These are phyloP conservation scores for Lycorma delicatula DNA, from an alignment of 1,140 invertebrate genomes.

Conservation along the genomic window DNA sequence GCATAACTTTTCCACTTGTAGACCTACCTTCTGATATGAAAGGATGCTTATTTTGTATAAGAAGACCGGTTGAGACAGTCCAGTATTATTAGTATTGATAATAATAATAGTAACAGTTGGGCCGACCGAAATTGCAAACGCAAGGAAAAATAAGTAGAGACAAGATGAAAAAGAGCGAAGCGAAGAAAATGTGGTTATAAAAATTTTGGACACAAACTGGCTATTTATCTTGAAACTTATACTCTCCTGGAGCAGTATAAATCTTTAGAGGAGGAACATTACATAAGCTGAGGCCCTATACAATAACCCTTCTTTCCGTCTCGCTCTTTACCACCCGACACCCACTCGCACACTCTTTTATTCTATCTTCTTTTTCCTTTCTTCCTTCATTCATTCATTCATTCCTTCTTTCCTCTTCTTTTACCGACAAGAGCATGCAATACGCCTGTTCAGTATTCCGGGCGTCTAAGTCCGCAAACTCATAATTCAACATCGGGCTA, in stretches of 20 bases:
- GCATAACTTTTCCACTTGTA: too few species aligned
- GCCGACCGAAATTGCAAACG: too few species aligned
- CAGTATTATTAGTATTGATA: too few species aligned
- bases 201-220: slow-evolving; percentile 4
- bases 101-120: too few species aligned
- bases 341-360: not conserved
- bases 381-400: not conserved
- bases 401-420: not conserved
- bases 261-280: slow-evolving; percentile 1
- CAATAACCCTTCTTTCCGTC: slow-evolving; percentile 1
- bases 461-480: not conserved
- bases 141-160: too few species aligned
- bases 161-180: slow-evolving; percentile 4
- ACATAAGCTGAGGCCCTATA: slow-evolving; percentile 3
- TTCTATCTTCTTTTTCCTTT: not conserved
- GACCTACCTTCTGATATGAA: too few species aligned
- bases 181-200: slow-evolving; percentile 5
- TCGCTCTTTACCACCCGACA: not conserved
- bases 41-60: too few species aligned
- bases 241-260: slow-evolving; percentile 3
- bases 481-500: slow-evolving; percentile 3
- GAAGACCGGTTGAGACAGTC: too few species aligned
- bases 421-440: not conserved
- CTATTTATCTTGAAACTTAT: slow-evolving; percentile 7
- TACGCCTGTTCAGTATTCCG: slow-evolving; percentile 4